Conservation (phyloP, 2,888 invertebrate species). For the Chloromyia formosa region DNA sequence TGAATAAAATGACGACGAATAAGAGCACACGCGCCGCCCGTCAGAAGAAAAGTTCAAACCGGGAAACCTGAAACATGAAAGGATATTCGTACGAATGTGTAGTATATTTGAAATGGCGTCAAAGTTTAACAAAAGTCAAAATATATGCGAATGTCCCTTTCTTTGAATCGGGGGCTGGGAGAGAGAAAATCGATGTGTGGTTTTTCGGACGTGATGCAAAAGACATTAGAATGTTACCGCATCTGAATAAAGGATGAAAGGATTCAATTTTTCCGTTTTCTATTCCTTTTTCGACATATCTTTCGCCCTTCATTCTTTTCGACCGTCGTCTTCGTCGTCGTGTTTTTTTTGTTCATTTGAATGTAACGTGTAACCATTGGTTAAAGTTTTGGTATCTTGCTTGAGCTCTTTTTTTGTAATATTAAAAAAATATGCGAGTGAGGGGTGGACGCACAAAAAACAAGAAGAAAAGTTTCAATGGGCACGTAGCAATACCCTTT, state of each 20-base stretch:
- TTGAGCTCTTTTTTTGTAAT: background rate
- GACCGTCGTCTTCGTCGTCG: background rate
- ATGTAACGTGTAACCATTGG: background rate
- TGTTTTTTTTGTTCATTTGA: background rate
- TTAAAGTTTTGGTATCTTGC: too few species aligned
- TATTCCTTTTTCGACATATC: conserved; percentile 4
- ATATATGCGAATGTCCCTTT: too few species aligned
- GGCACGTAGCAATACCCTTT: conserved; percentile 29
- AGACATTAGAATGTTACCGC: conserved; percentile 2
- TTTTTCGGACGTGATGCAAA: background rate
- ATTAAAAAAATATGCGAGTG: too few species aligned
- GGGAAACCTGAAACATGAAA: too few species aligned
- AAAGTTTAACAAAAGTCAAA: conserved; percentile 8
- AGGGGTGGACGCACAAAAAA: background rate
- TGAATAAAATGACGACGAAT: conserved; percentile 18
- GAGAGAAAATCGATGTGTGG: background rate
- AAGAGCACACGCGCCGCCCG: too few species aligned
- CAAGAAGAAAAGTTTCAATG: background rate
- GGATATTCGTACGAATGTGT: too few species aligned
- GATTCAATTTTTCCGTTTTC: conserved; percentile 30
- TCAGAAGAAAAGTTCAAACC: too few species aligned
- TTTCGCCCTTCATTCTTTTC: background rate
- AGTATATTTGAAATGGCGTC: background rate
- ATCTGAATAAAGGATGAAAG: conserved; percentile 28
- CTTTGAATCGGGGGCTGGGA: background rate